A percentile compares a stretch with the other conserved stretches of the same genome.
These are phyloP conservation scores for Hedychridium roseum DNA, from an alignment of 2,888 invertebrate species.

Conservation along the genomic window DNA sequence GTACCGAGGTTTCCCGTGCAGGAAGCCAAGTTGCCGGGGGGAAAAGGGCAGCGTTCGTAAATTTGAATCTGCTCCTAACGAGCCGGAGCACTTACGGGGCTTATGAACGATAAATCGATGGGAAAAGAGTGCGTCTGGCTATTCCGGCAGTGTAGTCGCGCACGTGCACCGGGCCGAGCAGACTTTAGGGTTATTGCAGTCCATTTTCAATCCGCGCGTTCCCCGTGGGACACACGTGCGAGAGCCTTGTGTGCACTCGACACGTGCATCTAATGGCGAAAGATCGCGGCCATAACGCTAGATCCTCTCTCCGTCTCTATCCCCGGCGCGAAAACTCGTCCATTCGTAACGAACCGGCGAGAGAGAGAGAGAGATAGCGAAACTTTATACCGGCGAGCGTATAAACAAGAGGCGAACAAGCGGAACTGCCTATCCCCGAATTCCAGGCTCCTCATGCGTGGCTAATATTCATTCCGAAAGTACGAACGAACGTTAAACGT, in stretches of 20 bases:
- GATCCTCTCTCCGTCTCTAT: constrained; percentile 5
- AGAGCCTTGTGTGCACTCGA: constrained; percentile 10
- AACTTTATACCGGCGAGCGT: constrained; percentile 17
- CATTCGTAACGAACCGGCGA: constrained; percentile 16
- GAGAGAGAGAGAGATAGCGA: constrained; percentile 1
- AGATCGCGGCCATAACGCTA: constrained; percentile 24
- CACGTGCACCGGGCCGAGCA: neutral
- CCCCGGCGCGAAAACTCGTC: constrained; percentile 29
- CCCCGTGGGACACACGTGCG: constrained; percentile 14
- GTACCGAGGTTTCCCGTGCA: too few species aligned
- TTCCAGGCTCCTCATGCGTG: too few species aligned
- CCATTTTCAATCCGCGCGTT: constrained; percentile 36
- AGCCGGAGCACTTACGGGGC: too few species aligned
- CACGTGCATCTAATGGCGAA: constrained; percentile 28
- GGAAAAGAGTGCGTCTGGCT: too few species aligned
- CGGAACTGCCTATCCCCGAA: too few species aligned
- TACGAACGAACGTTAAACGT: too few species aligned
- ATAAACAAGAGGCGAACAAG: constrained; percentile 8
- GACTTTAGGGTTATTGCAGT: constrained; percentile 38
- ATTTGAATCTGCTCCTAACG: too few species aligned
- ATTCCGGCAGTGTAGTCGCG: too few species aligned
- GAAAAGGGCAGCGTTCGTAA: too few species aligned
- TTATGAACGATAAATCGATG: too few species aligned
- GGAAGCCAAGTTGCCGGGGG: too few species aligned
- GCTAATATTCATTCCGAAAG: too few species aligned